These are phyloP conservation scores for Muscina levida DNA, from an alignment of 2,888 invertebrate genomes.

Conservation along the genomic window DNA sequence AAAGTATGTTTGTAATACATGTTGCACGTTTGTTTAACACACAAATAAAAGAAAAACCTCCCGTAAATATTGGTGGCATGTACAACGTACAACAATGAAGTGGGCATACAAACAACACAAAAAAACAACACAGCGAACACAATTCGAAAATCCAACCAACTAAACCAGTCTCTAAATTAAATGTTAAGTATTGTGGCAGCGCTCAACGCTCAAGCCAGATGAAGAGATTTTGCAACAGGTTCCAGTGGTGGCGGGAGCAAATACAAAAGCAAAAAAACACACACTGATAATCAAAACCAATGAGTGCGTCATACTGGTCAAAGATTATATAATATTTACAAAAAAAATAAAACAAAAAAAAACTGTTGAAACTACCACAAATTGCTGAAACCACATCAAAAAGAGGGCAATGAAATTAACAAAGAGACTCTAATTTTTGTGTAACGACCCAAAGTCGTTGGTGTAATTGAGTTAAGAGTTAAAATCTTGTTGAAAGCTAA, in stretches of 20 bases:
- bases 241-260: neutral
- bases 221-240: conserved; percentile 58
- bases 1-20: conserved; percentile 57
- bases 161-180: neutral
- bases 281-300: neutral
- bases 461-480: no score
- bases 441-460: no score
- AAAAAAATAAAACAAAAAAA: conserved; percentile 10
- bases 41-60: conserved; percentile 46
- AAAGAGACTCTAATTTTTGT: no score
- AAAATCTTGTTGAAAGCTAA: no score
- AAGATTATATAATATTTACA: conserved; percentile 2
- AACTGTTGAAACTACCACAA: neutral
- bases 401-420: no score
- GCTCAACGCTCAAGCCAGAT: conserved; percentile 25
- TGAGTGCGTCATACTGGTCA: conserved; percentile 17
- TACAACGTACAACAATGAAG: neutral
- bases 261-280: no score
- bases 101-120: no score
- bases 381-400: no score
- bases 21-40: conserved; percentile 61
- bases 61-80: conserved; percentile 11
- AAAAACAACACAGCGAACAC: neutral
- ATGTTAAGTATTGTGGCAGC: neutral
- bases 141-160: no score